Conservation (phyloP, 2,797 vertebrate genomes). For the Phaenicophaeus curvirostris region DNA sequence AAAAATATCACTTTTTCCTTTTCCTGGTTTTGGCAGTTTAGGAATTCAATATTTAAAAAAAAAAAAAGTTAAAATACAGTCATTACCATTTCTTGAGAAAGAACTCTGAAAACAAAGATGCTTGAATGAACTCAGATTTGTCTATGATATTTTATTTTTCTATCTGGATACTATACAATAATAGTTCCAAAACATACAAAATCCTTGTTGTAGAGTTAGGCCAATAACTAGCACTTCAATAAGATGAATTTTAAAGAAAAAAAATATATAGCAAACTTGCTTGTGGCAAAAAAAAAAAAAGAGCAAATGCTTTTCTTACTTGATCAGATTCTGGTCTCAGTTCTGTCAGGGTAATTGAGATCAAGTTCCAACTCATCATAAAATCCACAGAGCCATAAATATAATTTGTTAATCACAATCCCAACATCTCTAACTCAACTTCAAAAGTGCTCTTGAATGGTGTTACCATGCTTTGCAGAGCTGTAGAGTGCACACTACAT, state of each 20-base stretch:
- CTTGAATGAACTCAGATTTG: slow-evolving; percentile 7
- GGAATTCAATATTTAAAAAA: background rate
- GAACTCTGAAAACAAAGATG: background rate
- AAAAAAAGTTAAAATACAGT: background rate
- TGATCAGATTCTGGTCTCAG: background rate
- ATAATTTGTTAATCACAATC: slow-evolving; percentile 49
- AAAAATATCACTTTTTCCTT: background rate
- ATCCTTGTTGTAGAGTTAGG: background rate
- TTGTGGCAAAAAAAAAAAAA: background rate
- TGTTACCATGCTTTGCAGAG: background rate
- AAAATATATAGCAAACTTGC: background rate
- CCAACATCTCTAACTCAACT: background rate
- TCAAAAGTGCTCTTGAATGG: slow-evolving; percentile 21
- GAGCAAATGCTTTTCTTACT: background rate
- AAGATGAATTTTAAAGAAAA: background rate
- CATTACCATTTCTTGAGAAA: background rate
- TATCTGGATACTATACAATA: background rate
- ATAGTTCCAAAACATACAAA: background rate
- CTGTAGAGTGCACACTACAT: slow-evolving; percentile 9
- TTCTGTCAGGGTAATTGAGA: slow-evolving; percentile 22
- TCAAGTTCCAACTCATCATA: slow-evolving; percentile 11
- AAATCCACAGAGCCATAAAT: slow-evolving; percentile 4
- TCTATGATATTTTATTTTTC: background rate
- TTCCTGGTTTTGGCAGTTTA: background rate
- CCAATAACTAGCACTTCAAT: slow-evolving; percentile 13